Evolutionary conservation across 23 tunicate species (phyloP).

Genomic region (Halocynthia aurantium): DNA sequence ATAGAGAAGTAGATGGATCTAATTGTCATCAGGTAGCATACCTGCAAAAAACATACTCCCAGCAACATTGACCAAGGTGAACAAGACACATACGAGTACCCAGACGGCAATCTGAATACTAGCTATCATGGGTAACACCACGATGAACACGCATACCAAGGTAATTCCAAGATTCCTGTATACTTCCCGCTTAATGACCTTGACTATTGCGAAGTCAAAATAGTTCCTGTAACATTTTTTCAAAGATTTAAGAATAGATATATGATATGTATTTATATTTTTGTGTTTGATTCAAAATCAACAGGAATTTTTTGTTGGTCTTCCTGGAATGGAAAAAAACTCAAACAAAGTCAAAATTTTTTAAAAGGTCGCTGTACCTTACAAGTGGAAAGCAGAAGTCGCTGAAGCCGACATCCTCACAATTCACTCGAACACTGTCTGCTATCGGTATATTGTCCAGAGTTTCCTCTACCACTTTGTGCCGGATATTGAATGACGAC

Average conservation of each 20-base stretch:
- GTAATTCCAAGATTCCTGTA: not conserved
- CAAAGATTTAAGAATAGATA: too few relatives aligned
- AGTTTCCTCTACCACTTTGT: not conserved
- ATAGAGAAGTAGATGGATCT: not conserved
- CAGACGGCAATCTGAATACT: not conserved
- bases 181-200: not conserved
- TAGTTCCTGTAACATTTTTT: too few relatives aligned
- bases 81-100: not conserved
- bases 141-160: not conserved
- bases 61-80: slow-evolving; percentile 5
- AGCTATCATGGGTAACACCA: not conserved
- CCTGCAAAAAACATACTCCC: not conserved
- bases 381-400: not conserved
- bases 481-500: slow-evolving; percentile 1
- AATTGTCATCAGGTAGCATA: not conserved
- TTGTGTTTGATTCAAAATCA: too few relatives aligned
- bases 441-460: not conserved
- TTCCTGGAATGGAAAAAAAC: too few relatives aligned
- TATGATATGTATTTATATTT: too few relatives aligned
- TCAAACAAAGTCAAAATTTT: too few relatives aligned
- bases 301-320: too few relatives aligned
- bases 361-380: not conserved
- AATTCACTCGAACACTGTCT: not conserved
- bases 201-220: too few relatives aligned
- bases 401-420: slow-evolving; percentile 1